These are phyloP conservation scores for Perca schrenkii DNA, from an alignment of 2,113 vertebrate genomes.

Conservation along the genomic window DNA sequence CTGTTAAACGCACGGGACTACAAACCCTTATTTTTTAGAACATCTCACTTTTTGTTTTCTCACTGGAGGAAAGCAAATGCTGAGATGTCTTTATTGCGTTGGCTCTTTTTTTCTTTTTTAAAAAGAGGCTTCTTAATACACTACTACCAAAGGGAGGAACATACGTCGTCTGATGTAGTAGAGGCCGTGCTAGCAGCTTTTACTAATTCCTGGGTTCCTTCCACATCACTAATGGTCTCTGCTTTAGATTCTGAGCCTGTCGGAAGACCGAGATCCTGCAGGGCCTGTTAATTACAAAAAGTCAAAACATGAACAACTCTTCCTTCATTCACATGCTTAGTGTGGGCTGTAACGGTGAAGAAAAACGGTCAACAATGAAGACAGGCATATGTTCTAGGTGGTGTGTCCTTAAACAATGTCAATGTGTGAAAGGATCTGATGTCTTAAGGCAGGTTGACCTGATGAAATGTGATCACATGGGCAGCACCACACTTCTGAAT, in stretches of 20 bases:
- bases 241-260: conserved; percentile 86
- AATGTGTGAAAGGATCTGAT: too few relatives aligned
- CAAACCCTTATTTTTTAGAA: not conserved
- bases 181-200: conserved; percentile 58
- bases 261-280: conserved; percentile 92
- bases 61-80: not conserved
- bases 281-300: conserved; percentile 80
- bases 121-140: not conserved
- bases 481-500: too few relatives aligned
- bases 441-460: too few relatives aligned
- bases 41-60: not conserved
- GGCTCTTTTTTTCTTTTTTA: not conserved
- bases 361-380: not conserved
- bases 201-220: conserved; percentile 65
- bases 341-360: not conserved
- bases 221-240: conserved; percentile 76
- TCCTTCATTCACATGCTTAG: not conserved
- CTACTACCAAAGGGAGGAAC: not conserved
- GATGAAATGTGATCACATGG: too few relatives aligned
- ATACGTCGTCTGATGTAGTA: conserved; percentile 67
- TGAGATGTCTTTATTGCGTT: not conserved
- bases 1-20: not conserved
- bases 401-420: not conserved
- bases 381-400: not conserved
- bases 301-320: not conserved